These are phyloP conservation scores for Coregonus clupeaformis DNA, from an alignment of 2,113 vertebrate genomes.

Conservation along the genomic window DNA sequence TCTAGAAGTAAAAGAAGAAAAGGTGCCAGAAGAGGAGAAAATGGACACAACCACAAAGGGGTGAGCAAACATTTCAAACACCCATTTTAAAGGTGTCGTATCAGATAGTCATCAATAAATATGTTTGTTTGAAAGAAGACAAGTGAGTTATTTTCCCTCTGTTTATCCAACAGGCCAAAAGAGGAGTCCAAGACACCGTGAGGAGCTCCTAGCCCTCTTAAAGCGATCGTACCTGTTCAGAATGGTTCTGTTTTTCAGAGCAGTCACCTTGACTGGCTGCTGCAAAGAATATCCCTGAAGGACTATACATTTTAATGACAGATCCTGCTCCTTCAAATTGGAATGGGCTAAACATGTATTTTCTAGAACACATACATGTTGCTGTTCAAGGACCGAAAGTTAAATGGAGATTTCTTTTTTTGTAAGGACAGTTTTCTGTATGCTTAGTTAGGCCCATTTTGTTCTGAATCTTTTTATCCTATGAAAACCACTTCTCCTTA, in stretches of 20 bases:
- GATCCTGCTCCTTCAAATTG: slow-evolving; percentile 19
- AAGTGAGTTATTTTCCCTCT: not conserved
- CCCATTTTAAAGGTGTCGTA: not conserved
- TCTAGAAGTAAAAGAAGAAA: slow-evolving; percentile 74
- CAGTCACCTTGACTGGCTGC: slow-evolving; percentile 28
- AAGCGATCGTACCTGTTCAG: slow-evolving; percentile 33
- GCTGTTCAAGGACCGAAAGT: slow-evolving; percentile 46
- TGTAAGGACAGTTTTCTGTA: slow-evolving; percentile 38
- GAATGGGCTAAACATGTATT: slow-evolving; percentile 19
- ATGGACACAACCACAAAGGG: slow-evolving; percentile 77
- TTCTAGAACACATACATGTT: slow-evolving; percentile 53
- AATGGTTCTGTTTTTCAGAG: slow-evolving; percentile 18
- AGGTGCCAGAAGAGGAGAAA: slow-evolving; percentile 74
- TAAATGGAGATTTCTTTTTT: slow-evolving; percentile 4
- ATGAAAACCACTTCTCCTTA: slow-evolving; percentile 22
- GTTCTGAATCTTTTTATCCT: slow-evolving; percentile 43
- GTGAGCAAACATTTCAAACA: slow-evolving; percentile 43
- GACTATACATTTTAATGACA: slow-evolving; percentile 28
- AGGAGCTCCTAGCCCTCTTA: slow-evolving; percentile 28
- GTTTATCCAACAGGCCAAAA: slow-evolving; percentile 68
- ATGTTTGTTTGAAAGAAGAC: too few relatives aligned
- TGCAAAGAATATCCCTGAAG: slow-evolving; percentile 22
- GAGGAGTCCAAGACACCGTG: slow-evolving; percentile 77
- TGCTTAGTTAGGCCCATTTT: slow-evolving; percentile 29
- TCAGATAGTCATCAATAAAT: not conserved